phyloP scores from a whole-genome alignment of 2,888 invertebrate genomes.

The Nymphalis c-album region DNA sequence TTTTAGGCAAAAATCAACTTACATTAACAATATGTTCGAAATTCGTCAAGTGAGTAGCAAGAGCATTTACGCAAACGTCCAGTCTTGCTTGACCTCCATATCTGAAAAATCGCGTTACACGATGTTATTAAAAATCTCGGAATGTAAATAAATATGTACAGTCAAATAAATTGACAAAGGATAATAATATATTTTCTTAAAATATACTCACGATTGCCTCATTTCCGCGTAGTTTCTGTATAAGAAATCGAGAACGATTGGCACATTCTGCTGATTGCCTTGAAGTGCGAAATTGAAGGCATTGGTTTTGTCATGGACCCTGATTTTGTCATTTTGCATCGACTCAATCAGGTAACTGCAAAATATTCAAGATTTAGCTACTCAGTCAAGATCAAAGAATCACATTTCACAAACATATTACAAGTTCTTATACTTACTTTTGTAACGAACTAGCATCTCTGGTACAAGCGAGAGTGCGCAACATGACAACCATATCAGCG shows the following conservation, averaged over 20 bases:
- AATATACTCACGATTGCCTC: conserved; percentile 53
- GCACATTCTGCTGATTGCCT: conserved; percentile 79
- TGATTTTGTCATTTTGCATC: conserved; percentile 66
- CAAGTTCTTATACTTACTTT: conserved; percentile 52
- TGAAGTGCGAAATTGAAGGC: conserved; percentile 76
- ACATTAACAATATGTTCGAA: conserved; percentile 55
- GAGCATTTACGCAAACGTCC: conserved; percentile 50
- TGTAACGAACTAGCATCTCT: conserved; percentile 49
- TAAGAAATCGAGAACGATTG: conserved; percentile 78
- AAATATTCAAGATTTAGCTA: conserved; percentile 24
- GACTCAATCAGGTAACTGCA: conserved; percentile 77
- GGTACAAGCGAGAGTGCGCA: conserved; percentile 76
- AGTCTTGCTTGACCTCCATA: conserved; percentile 68
- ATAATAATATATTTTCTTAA: not conserved
- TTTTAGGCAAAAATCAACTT: conserved; percentile 39
- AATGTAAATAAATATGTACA: no score
- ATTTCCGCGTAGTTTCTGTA: conserved; percentile 52
- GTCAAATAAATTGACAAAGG: not conserved
- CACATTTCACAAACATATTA: not conserved
- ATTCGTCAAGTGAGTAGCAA: conserved; percentile 57
- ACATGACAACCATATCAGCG: conserved; percentile 80
- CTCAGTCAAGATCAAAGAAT: not conserved
- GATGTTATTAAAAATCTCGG: no score
- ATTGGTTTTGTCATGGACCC: conserved; percentile 73
- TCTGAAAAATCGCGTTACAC: conserved; percentile 42